These are phyloP conservation scores for Anastatus disparis DNA, from an alignment of 1,140 invertebrate species.

Conservation along the genomic window DNA sequence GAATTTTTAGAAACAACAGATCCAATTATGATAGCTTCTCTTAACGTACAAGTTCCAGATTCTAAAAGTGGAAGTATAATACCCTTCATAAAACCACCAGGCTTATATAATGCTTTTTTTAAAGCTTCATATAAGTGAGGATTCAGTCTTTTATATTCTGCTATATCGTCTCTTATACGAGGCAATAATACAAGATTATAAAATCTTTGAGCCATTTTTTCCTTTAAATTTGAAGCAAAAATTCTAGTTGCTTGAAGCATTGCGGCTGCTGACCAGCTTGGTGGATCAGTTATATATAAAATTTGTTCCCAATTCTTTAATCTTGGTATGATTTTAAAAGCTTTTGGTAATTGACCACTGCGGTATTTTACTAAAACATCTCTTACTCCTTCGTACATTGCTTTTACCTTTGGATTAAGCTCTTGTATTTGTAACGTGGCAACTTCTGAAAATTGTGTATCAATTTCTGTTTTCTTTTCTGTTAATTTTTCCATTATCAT, in stretches of 20 bases:
- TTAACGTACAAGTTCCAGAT: conserved; percentile 91
- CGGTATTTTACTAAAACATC: conserved; percentile 89
- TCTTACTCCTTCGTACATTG: conserved; percentile 90
- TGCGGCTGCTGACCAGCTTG: conserved; percentile 90
- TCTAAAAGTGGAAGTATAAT: conserved; percentile 91
- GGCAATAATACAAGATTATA: conserved; percentile 94
- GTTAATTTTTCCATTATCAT: conserved; percentile 93
- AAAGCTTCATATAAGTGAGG: conserved; percentile 97
- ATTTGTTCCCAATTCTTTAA: conserved; percentile 97
- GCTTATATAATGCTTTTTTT: conserved; percentile 94
- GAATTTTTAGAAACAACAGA: conserved; percentile 92
- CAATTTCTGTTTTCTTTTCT: conserved; percentile 91
- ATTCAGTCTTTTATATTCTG: conserved; percentile 95
- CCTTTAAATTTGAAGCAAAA: conserved; percentile 95
- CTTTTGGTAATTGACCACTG: conserved; percentile 96
- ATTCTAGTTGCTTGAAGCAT: conserved; percentile 96
- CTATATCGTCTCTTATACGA: conserved; percentile 92
- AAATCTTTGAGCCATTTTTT: conserved; percentile 96
- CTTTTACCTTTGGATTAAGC: conserved; percentile 79
- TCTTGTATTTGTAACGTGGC: conserved; percentile 78
- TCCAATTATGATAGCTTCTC: conserved; percentile 95
- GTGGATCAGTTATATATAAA: conserved; percentile 86
- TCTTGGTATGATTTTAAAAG: conserved; percentile 96
- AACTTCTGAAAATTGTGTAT: conserved; percentile 85
- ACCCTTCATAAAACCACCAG: conserved; percentile 99